Percentiles rank a stretch among this genome's conserved stretches.
phyloP scores from a whole-genome alignment of 2,888 invertebrate species.

The Phytoseiulus persimilis region DNA sequence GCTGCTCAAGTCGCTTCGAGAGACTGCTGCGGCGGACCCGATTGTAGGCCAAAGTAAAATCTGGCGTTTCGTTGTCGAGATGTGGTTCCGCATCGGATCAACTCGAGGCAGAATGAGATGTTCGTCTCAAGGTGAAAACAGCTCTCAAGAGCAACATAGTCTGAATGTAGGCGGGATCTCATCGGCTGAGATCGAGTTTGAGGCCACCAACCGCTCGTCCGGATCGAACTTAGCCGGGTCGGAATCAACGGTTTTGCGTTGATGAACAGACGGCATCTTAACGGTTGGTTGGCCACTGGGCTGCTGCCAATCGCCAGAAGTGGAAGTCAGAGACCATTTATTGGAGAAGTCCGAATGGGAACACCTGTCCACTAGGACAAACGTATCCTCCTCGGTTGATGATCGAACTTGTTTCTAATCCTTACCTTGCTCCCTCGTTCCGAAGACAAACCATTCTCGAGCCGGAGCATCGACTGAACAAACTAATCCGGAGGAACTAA shows the following conservation, averaged over 20 bases:
- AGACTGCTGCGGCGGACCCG: background rate
- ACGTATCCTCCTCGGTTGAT: too few species aligned
- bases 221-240: background rate
- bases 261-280: too few species aligned
- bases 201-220: too few species aligned
- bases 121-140: background rate
- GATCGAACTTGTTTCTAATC: too few species aligned
- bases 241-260: background rate
- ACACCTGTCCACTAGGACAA: too few species aligned
- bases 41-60: background rate
- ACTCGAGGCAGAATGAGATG: background rate
- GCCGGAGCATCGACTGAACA: background rate
- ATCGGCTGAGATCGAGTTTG: too few species aligned
- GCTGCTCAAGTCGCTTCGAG: background rate
- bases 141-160: background rate
- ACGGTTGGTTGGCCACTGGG: background rate
- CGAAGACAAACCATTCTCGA: background rate
- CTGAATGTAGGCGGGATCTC: background rate
- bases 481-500: background rate
- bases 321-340: background rate
- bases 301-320: background rate
- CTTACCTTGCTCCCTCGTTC: background rate
- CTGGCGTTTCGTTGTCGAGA: background rate
- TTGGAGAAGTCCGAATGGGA: background rate
- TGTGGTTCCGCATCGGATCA: background rate